Evolutionary conservation across 2,113 vertebrate species (phyloP).

Genomic region (Sula dactylatra): DNA sequence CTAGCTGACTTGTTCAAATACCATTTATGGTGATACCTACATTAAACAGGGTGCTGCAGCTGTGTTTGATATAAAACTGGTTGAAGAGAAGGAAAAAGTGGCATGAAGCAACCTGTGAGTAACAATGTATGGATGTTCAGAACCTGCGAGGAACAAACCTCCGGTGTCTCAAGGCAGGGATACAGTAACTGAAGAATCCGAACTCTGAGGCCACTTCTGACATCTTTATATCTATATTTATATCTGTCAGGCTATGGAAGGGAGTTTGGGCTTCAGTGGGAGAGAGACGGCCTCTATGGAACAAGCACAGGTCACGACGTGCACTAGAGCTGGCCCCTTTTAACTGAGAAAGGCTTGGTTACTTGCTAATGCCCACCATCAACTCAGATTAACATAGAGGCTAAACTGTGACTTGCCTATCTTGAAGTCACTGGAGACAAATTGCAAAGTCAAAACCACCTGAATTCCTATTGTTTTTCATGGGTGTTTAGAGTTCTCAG

Average conservation of each 20-base stretch:
- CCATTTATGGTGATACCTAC: not conserved
- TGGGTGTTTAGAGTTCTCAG: not conserved
- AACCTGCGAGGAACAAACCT: not conserved
- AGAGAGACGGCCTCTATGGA: not conserved
- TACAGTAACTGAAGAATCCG: not conserved
- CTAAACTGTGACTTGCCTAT: not conserved
- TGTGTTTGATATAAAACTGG: not conserved
- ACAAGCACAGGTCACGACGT: not conserved
- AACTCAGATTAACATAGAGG: not conserved
- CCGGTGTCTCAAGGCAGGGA: rapidly evolving
- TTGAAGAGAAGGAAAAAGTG: not conserved
- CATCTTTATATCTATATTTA: not conserved
- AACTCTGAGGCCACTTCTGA: not conserved
- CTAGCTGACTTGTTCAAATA: not conserved
- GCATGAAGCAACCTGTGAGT: not conserved
- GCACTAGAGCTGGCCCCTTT: not conserved
- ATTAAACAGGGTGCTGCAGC: not conserved
- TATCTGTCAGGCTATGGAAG: not conserved
- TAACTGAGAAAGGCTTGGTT: not conserved
- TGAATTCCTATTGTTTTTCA: not conserved
- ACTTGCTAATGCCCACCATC: not conserved
- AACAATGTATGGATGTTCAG: not conserved
- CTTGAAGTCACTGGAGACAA: not conserved
- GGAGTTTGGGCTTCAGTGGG: not conserved
- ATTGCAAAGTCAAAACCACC: not conserved